Base-by-base conservation (phyloP, 2,113 vertebrate species). In the Chitala chitala region DNA sequence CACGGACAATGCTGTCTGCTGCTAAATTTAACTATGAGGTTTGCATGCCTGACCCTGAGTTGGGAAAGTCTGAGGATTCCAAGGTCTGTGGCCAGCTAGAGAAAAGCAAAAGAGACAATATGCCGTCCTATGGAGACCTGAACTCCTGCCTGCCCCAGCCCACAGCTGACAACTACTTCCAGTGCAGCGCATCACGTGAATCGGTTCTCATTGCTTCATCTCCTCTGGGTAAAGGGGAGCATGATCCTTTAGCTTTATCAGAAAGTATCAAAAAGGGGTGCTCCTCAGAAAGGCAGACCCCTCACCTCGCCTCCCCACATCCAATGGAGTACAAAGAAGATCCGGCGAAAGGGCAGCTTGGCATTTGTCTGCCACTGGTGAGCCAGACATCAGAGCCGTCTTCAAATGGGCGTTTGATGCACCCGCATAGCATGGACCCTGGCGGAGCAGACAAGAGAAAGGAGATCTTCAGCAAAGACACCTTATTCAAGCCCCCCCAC, bases 401-500 rank as follows among this genome's bases (percentile, higher is more conserved):
- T 0, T 90, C 93, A 77, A 98, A 94, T 0, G 95, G 94, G 76
- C 94, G 96, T 77, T 91, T 98, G 75, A 89, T 92, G 80, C 96
- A 97, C 79, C 94, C 96, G 88, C 90, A 92, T 44, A 89, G 90
- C 0, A 69, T 91, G 10, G 95, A 99, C 79, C 93, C 94, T 36
- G 83, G 86, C 24, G 83, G 92, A 38, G 89, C 89, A 82, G 94
- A 96, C 84, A 99, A 97, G 87, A 93, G 96, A 86, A 98, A 98
- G 91, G 96, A 98, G 89, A 96, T 99, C 83, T 99, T 99, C 87
- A 99, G 96, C 89, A 98, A 99, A 82, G 96, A 99, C 90, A 99
- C 96, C 38, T 92, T 98, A 84, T 99, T 98, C 82, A 98, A 98
- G 86, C 95, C 97, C 82, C 95, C 96, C 83, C 96, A 95, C 88